Conservation (phyloP, 2,888 invertebrate genomes). For the Acanthosepion pharaonis region DNA sequence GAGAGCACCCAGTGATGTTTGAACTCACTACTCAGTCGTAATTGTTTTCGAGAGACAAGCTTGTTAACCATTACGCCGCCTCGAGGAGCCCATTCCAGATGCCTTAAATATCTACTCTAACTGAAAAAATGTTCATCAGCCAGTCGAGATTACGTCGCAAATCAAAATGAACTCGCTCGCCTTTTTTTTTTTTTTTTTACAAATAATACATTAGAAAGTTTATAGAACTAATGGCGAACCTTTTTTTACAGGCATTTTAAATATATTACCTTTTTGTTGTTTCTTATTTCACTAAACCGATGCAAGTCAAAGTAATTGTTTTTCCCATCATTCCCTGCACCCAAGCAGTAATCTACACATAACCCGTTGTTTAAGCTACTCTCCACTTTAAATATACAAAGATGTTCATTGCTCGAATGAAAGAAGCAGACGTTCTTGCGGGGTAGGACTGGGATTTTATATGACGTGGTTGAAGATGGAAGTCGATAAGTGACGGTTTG, state of each 20-base stretch:
- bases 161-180: neutral
- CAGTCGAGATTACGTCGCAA: neutral
- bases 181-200: neutral
- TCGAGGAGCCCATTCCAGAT: neutral
- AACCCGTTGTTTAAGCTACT: neutral
- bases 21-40: too few species aligned
- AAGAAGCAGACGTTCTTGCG: neutral
- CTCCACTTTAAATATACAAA: neutral
- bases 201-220: neutral
- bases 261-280: neutral
- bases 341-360: neutral
- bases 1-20: too few species aligned
- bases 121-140: neutral
- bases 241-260: neutral
- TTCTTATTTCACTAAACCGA: neutral
- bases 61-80: too few species aligned
- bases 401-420: neutral
- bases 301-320: neutral
- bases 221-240: neutral
- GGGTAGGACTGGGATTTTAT: neutral
- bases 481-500: neutral
- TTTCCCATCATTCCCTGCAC: neutral
- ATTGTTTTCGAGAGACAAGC: too few species aligned
- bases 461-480: neutral
- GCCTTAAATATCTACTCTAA: neutral